Percentiles rank a stretch among this genome's conserved stretches.
These are phyloP conservation scores for Troides aeacus DNA, from an alignment of 2,888 invertebrate species.

Conservation along the genomic window DNA sequence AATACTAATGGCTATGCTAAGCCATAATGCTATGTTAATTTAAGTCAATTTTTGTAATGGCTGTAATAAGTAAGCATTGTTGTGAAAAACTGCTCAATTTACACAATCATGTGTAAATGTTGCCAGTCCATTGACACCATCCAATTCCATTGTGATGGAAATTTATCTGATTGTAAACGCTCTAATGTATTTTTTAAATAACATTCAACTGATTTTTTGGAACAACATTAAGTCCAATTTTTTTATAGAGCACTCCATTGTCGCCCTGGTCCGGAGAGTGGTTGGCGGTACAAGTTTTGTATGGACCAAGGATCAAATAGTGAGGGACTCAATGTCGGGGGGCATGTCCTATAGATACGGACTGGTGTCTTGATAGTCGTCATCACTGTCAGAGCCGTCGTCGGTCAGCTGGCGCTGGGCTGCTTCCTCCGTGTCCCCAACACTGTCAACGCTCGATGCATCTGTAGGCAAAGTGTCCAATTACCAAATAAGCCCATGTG, in stretches of 20 bases:
- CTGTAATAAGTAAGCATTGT: conserved; percentile 7
- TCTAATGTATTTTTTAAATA: background rate
- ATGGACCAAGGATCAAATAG: conserved; percentile 16
- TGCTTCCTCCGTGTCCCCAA: conserved; percentile 62
- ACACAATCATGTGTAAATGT: conserved; percentile 24
- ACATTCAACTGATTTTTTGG: background rate
- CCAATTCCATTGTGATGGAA: background rate
- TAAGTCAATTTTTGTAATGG: conserved; percentile 12
- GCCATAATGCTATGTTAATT: conserved; percentile 14
- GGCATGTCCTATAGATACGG: conserved; percentile 59
- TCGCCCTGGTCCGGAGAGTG: background rate
- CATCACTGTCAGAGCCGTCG: conserved; percentile 70
- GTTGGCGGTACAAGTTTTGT: background rate
- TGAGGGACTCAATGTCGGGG: conserved; percentile 20
- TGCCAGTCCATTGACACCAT: conserved; percentile 14
- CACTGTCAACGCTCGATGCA: conserved; percentile 71
- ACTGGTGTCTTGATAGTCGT: conserved; percentile 73
- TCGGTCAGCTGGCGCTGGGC: conserved; percentile 73
- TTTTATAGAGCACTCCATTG: background rate
- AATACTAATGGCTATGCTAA: conserved; percentile 38
- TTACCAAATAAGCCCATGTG: background rate
- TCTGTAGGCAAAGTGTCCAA: conserved; percentile 43
- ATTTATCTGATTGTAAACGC: background rate
- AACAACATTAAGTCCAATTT: background rate
- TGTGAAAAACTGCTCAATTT: conserved; percentile 11